Conservation (phyloP, 2,113 vertebrate genomes). For the Phrynosoma blainvillii region DNA sequence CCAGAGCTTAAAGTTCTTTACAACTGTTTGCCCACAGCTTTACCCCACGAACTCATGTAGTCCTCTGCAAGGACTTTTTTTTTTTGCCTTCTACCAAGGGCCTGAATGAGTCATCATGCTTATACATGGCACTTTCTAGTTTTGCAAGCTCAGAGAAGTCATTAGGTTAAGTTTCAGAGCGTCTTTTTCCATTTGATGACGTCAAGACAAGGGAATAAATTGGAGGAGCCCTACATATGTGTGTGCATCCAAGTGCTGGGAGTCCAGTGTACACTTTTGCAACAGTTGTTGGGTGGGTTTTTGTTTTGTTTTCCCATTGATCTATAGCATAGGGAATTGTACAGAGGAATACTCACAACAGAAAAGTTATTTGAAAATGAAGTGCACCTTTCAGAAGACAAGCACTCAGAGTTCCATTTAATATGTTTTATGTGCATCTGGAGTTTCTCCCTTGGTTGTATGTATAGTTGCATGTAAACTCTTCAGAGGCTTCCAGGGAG, state of each 20-base stretch:
- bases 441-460: too few species aligned
- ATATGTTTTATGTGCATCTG: not conserved
- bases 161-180: conserved; percentile 65
- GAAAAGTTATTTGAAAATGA: not conserved
- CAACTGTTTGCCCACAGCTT: conserved; percentile 41
- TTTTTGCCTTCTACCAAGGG: conserved; percentile 28
- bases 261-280: conserved; percentile 23
- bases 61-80: conserved; percentile 32
- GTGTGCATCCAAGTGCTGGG: conserved; percentile 45
- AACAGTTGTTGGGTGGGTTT: not conserved
- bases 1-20: conserved; percentile 30
- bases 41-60: not conserved
- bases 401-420: not conserved
- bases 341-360: not conserved
- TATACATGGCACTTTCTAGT: conserved; percentile 49
- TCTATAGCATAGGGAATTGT: not conserved
- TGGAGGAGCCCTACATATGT: conserved; percentile 40
- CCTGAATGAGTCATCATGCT: conserved; percentile 65
- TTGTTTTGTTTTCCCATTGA: not conserved
- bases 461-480: not conserved
- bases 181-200: conserved; percentile 67
- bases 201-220: conserved; percentile 50
- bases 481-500: not conserved
- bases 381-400: not conserved
- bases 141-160: conserved; percentile 64